Evolutionary conservation across 2,888 invertebrate species (phyloP).

Genomic region (Aspidiotus destructor): DNA sequence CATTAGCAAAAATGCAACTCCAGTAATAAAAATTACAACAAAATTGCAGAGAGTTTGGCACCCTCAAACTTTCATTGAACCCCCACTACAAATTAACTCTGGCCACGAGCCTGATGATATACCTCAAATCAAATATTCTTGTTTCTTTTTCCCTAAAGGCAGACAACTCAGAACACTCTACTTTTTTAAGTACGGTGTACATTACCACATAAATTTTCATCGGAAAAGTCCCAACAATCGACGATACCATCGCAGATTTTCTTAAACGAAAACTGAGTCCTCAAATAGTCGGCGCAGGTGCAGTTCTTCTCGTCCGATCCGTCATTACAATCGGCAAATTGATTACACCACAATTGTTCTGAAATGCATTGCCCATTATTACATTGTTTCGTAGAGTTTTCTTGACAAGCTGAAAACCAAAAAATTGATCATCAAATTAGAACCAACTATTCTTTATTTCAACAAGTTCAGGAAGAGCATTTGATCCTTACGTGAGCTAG

Average conservation of each 20-base stretch:
- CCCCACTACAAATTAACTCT: too few species aligned
- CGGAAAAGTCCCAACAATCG: conserved; percentile 71
- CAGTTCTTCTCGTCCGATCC: conserved; percentile 64
- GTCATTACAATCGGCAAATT: conserved; percentile 57
- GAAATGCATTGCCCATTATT: conserved; percentile 56
- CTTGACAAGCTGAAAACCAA: conserved; percentile 17
- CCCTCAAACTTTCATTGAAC: too few species aligned
- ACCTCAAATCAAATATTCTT: too few species aligned
- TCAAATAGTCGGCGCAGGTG: conserved; percentile 64
- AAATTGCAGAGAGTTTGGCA: too few species aligned
- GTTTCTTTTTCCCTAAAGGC: too few species aligned
- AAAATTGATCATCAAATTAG: not conserved
- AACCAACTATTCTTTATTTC: not conserved
- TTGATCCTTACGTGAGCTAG: not conserved
- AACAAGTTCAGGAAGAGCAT: not conserved
- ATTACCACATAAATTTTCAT: conserved; percentile 63
- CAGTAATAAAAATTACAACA: too few species aligned
- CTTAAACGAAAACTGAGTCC: conserved; percentile 56
- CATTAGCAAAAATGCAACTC: too few species aligned
- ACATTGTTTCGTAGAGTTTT: conserved; percentile 46
- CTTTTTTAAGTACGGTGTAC: too few species aligned
- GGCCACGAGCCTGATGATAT: too few species aligned
- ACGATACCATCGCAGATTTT: conserved; percentile 71
- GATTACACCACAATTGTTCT: conserved; percentile 57
- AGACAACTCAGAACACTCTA: too few species aligned